These are phyloP conservation scores for Daubentonia madagascariensis DNA, from an alignment of 2,113 vertebrate species.

Conservation along the genomic window DNA sequence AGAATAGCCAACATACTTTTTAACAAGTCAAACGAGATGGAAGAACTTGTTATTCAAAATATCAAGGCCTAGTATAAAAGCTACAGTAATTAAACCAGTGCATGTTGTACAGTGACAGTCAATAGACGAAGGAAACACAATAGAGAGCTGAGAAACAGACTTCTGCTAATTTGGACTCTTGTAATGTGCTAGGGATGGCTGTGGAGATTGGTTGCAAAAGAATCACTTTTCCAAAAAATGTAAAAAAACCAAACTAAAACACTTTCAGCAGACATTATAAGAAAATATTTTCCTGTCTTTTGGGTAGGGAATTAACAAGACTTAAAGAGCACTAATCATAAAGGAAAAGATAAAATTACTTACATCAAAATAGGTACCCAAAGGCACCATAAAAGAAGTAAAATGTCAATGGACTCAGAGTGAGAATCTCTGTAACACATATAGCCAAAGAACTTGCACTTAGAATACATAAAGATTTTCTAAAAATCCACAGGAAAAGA, in stretches of 20 bases:
- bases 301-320: neutral
- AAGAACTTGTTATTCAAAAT: neutral
- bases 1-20: neutral
- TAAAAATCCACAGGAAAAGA: neutral
- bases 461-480: neutral
- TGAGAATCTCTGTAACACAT: neutral
- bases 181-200: neutral
- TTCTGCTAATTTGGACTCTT: neutral
- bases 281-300: neutral
- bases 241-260: neutral
- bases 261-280: neutral
- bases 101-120: accelerated
- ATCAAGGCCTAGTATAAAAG: neutral
- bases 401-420: neutral
- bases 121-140: neutral
- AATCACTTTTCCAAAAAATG: neutral
- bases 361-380: neutral
- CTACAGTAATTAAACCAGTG: neutral
- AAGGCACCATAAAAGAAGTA: neutral
- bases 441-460: neutral
- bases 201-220: neutral
- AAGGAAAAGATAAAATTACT: neutral
- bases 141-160: neutral
- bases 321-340: neutral
- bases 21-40: neutral